Base-by-base conservation (phyloP, 2,888 invertebrate genomes). In the Nycteola revayana region DNA sequence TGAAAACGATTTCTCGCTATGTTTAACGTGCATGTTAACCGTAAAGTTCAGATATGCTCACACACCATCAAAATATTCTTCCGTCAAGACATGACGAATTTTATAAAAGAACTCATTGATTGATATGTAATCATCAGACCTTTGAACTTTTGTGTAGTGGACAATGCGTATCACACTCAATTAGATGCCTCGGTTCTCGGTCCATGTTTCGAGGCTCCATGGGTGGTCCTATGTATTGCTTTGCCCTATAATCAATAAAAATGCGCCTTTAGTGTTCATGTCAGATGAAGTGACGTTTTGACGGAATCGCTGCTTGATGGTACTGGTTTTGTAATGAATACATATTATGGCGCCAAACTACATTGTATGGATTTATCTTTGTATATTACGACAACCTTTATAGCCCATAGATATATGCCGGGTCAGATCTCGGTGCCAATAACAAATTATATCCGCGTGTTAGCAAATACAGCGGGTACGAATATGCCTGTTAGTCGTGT, bases 191-290 rank as follows among this genome's bases (percentile, higher is more conserved):
- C 46, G n/a, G n/a, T n/a, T n/a, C n/a, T n/a, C n/a, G n/a, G n/a
- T n/a, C n/a, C n/a, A n/a, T n/a, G n/a, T n/a, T n/a, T n/a, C n/a
- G n/a, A n/a, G 44, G 51, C 64, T 44, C 65, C 42, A 60, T 66
- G 78, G 86, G 85, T 70, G 84, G 85, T 76, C 82, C 43, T 25
- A 51, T 59, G 33, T 60, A 49, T 58, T 64, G 45, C 57, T 68
- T 65, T 67, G 72, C 69, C 75, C 66, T 75, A 53, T 66, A 72
- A 72, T 72, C 66, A 76, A 72, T 72, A 66, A 73, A 67, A 67
- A 59, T 51, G 43, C 49, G 62, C 49, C 60, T 68, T 61, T 64
- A 53, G 51, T 65, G 54, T 58, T 47, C 61, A 46, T 61, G 64
- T 71, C 66, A 64, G 46, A 44, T 51, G 42, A 57, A 58, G 50